A percentile compares a stretch with the other conserved stretches of the same genome.
These are phyloP conservation scores for Pavo muticus DNA, from an alignment of 2,113 vertebrate genomes.

Conservation along the genomic window DNA sequence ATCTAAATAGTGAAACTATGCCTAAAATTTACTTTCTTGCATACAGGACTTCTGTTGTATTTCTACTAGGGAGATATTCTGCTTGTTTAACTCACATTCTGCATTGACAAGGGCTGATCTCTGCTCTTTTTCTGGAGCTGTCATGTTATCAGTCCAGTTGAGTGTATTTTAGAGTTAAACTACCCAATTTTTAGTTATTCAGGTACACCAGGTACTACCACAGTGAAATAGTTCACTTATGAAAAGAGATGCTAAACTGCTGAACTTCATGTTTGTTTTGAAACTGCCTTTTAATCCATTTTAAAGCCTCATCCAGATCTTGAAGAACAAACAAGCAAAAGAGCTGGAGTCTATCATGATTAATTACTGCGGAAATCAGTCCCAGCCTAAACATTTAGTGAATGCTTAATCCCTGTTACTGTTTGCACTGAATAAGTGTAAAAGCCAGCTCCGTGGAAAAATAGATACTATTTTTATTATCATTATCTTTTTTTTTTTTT, in stretches of 20 bases:
- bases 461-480: constrained; percentile 35
- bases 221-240: constrained; percentile 2
- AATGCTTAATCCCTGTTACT: constrained; percentile 45
- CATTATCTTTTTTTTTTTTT: neutral
- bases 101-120: neutral
- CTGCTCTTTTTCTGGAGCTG: neutral
- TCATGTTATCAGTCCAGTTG: neutral
- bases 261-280: constrained; percentile 52
- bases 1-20: neutral
- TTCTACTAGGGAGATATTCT: neutral
- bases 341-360: constrained; percentile 35
- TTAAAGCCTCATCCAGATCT: constrained; percentile 22
- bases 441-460: constrained; percentile 25
- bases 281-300: constrained; percentile 30
- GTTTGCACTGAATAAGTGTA: constrained; percentile 11
- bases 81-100: neutral
- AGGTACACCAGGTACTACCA: neutral
- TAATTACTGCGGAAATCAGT: constrained; percentile 60
- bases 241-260: neutral
- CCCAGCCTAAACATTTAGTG: constrained; percentile 41
- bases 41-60: neutral
- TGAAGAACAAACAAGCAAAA: constrained; percentile 56
- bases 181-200: constrained; percentile 6
- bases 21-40: neutral
- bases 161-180: constrained; percentile 19